A percentile compares a stretch with the other conserved stretches of the same genome.
Conservation (phyloP, 2,113 vertebrate genomes). For the Cryptomyrus ogoouensis region DNA sequence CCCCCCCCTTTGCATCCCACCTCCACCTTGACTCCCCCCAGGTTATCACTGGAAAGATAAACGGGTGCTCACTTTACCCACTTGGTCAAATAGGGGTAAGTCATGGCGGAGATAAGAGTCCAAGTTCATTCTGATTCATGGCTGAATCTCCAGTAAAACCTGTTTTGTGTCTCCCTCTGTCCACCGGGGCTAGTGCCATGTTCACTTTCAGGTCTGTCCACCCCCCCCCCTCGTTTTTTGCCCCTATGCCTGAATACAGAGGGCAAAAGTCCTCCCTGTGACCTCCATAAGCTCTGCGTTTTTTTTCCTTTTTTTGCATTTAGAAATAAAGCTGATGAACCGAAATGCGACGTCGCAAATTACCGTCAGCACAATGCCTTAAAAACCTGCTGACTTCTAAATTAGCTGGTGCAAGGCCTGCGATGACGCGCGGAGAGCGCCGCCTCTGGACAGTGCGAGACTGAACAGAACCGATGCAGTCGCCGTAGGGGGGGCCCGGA, state of each 20-base stretch:
- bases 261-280: constrained; percentile 60
- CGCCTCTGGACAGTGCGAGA: constrained; percentile 51
- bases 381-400: constrained; percentile 87
- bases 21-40: not conserved
- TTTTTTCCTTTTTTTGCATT: constrained; percentile 52
- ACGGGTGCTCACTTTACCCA: not conserved
- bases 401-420: constrained; percentile 72
- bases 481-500: constrained; percentile 27
- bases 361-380: constrained; percentile 95
- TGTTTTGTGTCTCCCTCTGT: not conserved
- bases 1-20: not conserved
- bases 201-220: not conserved
- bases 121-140: constrained; percentile 5
- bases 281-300: constrained; percentile 48
- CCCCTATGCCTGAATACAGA: constrained; percentile 50
- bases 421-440: constrained; percentile 48
- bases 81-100: constrained; percentile 4
- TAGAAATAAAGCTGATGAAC: constrained; percentile 86
- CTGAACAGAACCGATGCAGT: constrained; percentile 35
- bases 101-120: not conserved
- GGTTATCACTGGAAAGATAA: constrained; percentile 10
- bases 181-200: not conserved
- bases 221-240: not conserved
- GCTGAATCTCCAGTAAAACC: constrained; percentile 13
- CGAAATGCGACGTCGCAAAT: constrained; percentile 78